A percentile compares a stretch with the other conserved stretches of the same genome.
phyloP scores from a whole-genome alignment of 2,888 invertebrate genomes.

The Apeira syringaria region DNA sequence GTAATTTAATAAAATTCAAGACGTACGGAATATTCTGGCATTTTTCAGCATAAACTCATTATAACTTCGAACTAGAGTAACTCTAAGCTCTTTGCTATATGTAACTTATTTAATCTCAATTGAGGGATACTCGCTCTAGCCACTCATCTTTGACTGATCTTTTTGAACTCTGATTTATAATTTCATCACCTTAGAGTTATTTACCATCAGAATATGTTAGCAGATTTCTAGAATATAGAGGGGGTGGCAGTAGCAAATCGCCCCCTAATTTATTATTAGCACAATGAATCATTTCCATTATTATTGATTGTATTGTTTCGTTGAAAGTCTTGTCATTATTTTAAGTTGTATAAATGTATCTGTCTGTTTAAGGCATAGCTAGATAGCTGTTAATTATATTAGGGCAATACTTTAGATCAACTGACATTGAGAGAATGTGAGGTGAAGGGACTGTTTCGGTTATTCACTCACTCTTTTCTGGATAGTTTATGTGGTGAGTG shows the following conservation, averaged over 20 bases:
- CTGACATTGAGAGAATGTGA: constrained; percentile 35
- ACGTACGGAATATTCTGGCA: no score
- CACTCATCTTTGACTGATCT: no score
- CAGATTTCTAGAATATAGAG: constrained; percentile 53
- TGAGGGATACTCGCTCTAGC: no score
- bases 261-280: constrained; percentile 69
- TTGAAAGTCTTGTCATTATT: constrained; percentile 82
- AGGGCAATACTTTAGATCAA: constrained; percentile 71
- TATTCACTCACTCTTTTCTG: constrained; percentile 31
- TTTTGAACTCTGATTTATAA: constrained; percentile 29
- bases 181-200: constrained; percentile 23
- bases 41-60: no score
- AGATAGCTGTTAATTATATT: constrained; percentile 77
- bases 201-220: constrained; percentile 39
- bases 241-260: constrained; percentile 40
- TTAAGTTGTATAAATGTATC: constrained; percentile 80
- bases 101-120: no score
- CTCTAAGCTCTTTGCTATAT: no score
- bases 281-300: constrained; percentile 70
- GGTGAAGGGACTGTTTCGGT: constrained; percentile 17
- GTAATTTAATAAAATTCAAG: no score
- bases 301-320: constrained; percentile 65
- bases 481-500: constrained; percentile 7
- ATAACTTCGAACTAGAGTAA: no score
- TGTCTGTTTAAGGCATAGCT: constrained; percentile 79